Evolutionary conservation across 2,888 invertebrate species (phyloP).

Genomic region (Charanyca ferruginea): DNA sequence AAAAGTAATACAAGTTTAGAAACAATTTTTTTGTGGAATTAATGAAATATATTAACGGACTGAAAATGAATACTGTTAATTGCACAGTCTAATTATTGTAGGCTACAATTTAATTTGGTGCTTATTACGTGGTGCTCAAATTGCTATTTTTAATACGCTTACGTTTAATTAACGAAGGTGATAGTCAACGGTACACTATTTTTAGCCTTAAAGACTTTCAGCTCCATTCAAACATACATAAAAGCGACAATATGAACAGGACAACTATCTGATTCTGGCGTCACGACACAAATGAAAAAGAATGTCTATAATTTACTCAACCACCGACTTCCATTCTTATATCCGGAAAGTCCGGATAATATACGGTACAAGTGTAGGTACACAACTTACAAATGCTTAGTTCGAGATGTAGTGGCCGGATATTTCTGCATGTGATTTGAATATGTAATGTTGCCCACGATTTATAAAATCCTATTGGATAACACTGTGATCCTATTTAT

Average conservation of each 20-base stretch:
- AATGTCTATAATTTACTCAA: conserved; percentile 35
- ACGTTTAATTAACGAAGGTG: too few relatives aligned
- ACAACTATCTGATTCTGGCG: conserved; percentile 10
- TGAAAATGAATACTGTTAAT: neutral
- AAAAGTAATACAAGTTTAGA: conserved; percentile 8
- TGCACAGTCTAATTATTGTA: too few relatives aligned
- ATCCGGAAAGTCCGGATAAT: conserved; percentile 32
- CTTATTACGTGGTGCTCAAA: too few relatives aligned
- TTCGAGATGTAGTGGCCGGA: conserved; percentile 32
- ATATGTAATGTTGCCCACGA: conserved; percentile 38
- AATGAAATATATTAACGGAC: neutral
- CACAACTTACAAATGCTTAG: conserved; percentile 31
- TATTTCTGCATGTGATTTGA: conserved; percentile 54
- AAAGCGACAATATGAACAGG: neutral
- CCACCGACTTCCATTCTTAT: conserved; percentile 16
- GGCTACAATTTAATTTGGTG: too few relatives aligned
- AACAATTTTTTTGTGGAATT: neutral
- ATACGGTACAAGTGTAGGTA: conserved; percentile 30
- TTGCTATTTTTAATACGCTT: too few relatives aligned
- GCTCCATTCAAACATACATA: conserved; percentile 14
- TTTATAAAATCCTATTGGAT: conserved; percentile 41
- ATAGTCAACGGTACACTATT: too few relatives aligned
- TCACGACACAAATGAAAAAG: conserved; percentile 5
- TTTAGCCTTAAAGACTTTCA: neutral
- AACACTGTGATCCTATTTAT: conserved; percentile 44